Percentiles rank a stretch among this genome's conserved stretches.
Conservation (phyloP, 1,140 invertebrate genomes). For the Nixonia krombeini region DNA sequence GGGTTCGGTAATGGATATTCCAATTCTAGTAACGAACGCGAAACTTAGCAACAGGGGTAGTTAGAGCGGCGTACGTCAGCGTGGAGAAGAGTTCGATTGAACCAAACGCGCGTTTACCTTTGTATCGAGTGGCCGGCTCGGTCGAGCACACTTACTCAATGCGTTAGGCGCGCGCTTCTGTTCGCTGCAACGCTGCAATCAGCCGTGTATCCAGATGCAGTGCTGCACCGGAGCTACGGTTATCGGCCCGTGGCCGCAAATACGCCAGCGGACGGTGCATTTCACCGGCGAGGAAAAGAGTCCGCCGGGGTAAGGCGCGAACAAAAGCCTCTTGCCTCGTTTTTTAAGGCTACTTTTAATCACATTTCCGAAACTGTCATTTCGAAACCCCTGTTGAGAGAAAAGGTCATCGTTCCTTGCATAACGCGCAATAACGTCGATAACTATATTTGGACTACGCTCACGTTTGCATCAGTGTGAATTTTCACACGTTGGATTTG, state of each 20-base stretch:
- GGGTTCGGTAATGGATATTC: slow-evolving; percentile 52
- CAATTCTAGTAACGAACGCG: slow-evolving; percentile 49
- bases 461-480: too few relatives aligned
- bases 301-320: slow-evolving; percentile 15
- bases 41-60: slow-evolving; percentile 53
- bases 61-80: slow-evolving; percentile 47
- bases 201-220: slow-evolving; percentile 36
- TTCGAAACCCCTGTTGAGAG: background rate
- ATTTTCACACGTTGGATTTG: too few relatives aligned
- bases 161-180: slow-evolving; percentile 42
- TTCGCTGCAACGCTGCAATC: slow-evolving; percentile 31
- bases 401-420: too few relatives aligned
- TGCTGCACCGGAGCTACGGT: slow-evolving; percentile 13
- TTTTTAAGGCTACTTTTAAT: slow-evolving; percentile 21
- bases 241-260: slow-evolving; percentile 24
- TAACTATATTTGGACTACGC: too few relatives aligned
- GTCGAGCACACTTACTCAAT: slow-evolving; percentile 47
- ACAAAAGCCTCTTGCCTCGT: slow-evolving; percentile 20
- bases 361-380: slow-evolving; percentile 4
- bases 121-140: slow-evolving; percentile 50
- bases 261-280: slow-evolving; percentile 20
- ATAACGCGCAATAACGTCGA: too few relatives aligned
- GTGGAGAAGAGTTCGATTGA: slow-evolving; percentile 51
- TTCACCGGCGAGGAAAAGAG: slow-evolving; percentile 41
- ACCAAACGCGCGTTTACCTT: slow-evolving; percentile 50